Conservation (phyloP, 2,888 invertebrate genomes). For the Gymnoscelis rufifasciata region DNA sequence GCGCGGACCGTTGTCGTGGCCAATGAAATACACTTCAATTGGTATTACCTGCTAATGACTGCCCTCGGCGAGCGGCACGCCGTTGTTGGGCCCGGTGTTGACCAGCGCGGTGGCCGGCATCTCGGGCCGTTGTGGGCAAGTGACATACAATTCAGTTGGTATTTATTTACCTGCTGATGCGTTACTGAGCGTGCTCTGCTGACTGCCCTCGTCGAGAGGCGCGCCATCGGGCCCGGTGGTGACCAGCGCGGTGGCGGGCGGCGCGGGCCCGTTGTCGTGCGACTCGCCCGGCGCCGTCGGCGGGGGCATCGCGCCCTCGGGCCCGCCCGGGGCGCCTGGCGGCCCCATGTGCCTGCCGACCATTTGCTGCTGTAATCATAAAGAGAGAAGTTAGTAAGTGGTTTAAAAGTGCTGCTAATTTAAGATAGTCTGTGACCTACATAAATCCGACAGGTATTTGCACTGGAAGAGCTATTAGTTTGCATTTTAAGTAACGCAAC, state of each 20-base stretch:
- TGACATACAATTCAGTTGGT: not conserved
- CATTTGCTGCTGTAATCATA: slow-evolving; percentile 61
- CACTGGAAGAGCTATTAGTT: too few species aligned
- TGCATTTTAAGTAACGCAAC: too few species aligned
- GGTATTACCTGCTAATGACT: too few species aligned
- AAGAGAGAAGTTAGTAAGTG: not conserved
- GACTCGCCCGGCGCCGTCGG: slow-evolving; percentile 80
- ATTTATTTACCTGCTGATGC: slow-evolving; percentile 90
- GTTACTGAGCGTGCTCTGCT: slow-evolving; percentile 94
- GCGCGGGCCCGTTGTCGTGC: slow-evolving; percentile 83
- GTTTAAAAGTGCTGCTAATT: too few species aligned
- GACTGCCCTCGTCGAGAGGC: slow-evolving; percentile 93
- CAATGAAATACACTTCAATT: too few species aligned
- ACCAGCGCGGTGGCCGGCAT: too few species aligned
- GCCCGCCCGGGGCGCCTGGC: slow-evolving; percentile 63
- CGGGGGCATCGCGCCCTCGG: slow-evolving; percentile 76
- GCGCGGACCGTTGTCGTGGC: too few species aligned
- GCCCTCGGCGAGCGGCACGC: too few species aligned
- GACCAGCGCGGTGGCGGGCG: slow-evolving; percentile 88
- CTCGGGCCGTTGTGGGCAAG: too few species aligned
- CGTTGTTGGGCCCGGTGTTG: too few species aligned
- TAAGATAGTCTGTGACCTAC: too few species aligned
- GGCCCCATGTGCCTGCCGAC: slow-evolving; percentile 75
- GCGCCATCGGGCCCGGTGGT: slow-evolving; percentile 95
- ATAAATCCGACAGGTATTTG: too few species aligned